Base-by-base conservation (phyloP, 1,140 invertebrate genomes). In the Phymastichus coffea region DNA sequence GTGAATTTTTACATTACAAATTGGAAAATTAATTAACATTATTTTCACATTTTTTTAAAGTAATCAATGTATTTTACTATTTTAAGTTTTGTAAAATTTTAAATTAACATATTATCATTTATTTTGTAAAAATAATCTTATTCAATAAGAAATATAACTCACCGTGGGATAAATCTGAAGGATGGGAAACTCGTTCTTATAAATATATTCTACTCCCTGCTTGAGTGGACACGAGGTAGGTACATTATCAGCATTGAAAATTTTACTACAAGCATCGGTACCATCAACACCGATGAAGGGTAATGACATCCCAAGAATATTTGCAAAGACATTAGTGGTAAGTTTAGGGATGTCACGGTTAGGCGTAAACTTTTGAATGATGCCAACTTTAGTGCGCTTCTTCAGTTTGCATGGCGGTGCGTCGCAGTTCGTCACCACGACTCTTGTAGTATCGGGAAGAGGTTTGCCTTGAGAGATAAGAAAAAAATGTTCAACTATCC, bases 251-350 rank as follows among this genome's bases (percentile, higher is more conserved):
- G 73, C 64, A 53, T 80, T 73, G 64, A 76, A 87, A 26, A 91
- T 78, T 57, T 86, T 84, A 38, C 80, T 74, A 65, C 89, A 91
- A 3, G 88, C 85, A 35, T 82, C 80, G 3, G 80, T 82, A n/a
- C 86, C 86, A 64, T 91, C 88, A 1, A 90, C 87, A 25, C 90
- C 89, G 7, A 90, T 74, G 69, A 91, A 91, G 0, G 90, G 89
- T 51, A 92, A 68, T 0, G 82, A 75, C 4, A 90, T 68, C 1
- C 83, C 83, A 6, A 82, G 65, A 14, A 90, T 79, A 1, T 80
- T 73, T 0, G 87, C 89, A 57, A 71, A 70, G 2, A 91, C 88
- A 4, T 76, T 71, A n/a, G 83, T 85, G 2, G 41, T 78, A 30
- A 87, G 35, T 1, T 62, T 72, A 12, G 72, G 61, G 14, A 83